Evolutionary conservation across 2,113 vertebrate genomes (phyloP), one percentile per base, ranked within the genome.

Genomic region (Melanostigma gelatinosum): DNA sequence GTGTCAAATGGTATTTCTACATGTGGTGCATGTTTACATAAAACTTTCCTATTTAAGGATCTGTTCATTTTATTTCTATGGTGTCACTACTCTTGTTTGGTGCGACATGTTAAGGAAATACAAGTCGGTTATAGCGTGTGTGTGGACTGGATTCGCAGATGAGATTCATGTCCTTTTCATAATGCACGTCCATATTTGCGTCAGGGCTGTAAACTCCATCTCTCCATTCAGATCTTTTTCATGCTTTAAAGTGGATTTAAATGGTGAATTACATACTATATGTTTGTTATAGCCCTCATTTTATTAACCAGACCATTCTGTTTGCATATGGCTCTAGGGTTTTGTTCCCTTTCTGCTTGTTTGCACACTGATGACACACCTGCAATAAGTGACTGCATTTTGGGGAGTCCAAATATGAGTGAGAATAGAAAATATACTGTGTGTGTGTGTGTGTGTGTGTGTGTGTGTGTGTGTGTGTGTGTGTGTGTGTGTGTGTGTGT

Each of bases 331-430:
- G 64, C 57, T 22, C 20, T 0, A 6, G 46, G 65, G 48, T n/a
- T 52, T 80, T 52, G 24, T 38, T 22, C 71, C 55, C 27, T 13
- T 8, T 13, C 46, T 71, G 29, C 8, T 55, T 64, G 22, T 74
- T 85, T 63, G 48, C 63, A 63, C 58, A 72, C 16, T 61, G 46
- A 83, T 18, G 32, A 73, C n/a, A n/a, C n/a, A 20, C n/a, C 24
- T 71, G 44, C 57, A 76, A 11, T 72, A 68, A 64, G 12, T 64
- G 80, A 64, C 8, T 42, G 8, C 20, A n/a, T 52, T 60, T 57
- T 44, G 9, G 50, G 44, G 68, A 42, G 18, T 75, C 38, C 24
- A 24, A 24, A 24, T 78, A 58, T 36, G 34, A 16, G 2, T 46
- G 67, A 71, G 75, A 76, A 57, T 42, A 61, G 10, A 61, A 69